These are phyloP conservation scores for Muricea muricata DNA, from an alignment of 92 coral and sea anemone genomes.

Conservation along the genomic window DNA sequence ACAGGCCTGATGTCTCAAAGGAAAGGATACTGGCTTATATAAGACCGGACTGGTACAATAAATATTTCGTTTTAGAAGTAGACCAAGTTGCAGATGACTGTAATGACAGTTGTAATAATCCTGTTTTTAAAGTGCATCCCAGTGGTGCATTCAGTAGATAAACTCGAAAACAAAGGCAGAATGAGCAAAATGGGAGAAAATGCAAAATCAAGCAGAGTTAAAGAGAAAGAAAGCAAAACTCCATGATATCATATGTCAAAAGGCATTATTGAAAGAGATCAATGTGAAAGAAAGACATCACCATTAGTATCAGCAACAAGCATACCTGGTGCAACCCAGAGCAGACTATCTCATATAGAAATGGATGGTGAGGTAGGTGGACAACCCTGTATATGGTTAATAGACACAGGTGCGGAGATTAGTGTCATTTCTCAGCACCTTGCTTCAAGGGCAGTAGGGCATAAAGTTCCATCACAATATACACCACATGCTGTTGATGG, in stretches of 20 bases:
- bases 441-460: not conserved
- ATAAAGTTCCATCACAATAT: not conserved
- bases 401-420: not conserved
- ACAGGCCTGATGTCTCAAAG: not conserved
- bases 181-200: not conserved
- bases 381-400: not conserved
- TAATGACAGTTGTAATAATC: not conserved
- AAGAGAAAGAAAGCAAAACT: not conserved
- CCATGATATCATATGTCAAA: not conserved
- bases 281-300: not conserved
- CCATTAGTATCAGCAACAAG: not conserved
- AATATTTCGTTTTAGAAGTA: not conserved
- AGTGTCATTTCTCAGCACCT: slow-evolving; percentile 3
- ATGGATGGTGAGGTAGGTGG: slow-evolving; percentile 9
- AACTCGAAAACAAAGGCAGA: not conserved
- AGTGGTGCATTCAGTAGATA: not conserved
- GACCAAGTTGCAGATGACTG: not conserved
- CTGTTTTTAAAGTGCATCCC: not conserved
- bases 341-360: not conserved
- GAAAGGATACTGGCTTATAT: not conserved
- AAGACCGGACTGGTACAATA: not conserved
- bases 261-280: not conserved
- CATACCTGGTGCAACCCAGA: not conserved
- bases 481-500: no score
- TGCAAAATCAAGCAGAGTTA: not conserved